A percentile compares a stretch with the other conserved stretches of the same genome.
These are phyloP conservation scores for Procapra przewalskii DNA, from an alignment of 2,113 vertebrate genomes.

Conservation along the genomic window DNA sequence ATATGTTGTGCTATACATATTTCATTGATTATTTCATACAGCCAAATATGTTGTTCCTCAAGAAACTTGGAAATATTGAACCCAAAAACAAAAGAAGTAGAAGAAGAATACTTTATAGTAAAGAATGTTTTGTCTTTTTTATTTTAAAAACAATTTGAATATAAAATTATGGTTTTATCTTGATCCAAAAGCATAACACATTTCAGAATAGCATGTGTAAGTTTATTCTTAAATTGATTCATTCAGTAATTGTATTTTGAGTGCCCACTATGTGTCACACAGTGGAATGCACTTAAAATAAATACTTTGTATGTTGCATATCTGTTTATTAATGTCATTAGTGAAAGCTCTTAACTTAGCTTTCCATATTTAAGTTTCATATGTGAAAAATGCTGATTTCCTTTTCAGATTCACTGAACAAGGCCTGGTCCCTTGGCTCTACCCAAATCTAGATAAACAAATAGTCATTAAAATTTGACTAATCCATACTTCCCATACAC, in stretches of 20 bases:
- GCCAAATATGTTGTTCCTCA: neutral
- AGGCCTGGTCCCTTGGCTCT: slow-evolving; percentile 29
- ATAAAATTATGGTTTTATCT: neutral
- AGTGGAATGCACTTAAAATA: neutral
- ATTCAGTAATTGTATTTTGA: neutral
- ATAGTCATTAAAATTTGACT: slow-evolving; percentile 69
- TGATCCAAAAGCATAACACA: neutral
- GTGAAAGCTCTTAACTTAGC: neutral
- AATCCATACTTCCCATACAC: neutral
- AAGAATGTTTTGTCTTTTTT: neutral
- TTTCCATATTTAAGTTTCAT: neutral
- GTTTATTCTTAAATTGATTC: neutral
- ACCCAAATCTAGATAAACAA: slow-evolving; percentile 62
- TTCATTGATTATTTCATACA: neutral
- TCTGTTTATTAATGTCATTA: neutral
- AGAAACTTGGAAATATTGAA: neutral
- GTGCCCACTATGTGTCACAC: neutral
- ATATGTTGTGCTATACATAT: neutral
- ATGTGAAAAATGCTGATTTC: slow-evolving; percentile 31
- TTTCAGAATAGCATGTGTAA: neutral
- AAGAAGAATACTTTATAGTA: neutral
- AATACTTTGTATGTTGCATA: neutral
- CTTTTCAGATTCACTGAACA: slow-evolving; percentile 35
- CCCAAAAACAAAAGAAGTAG: neutral
- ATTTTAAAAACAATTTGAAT: neutral